Evolutionary conservation across 2,113 vertebrate species (phyloP).

Genomic region (Onychorhynchus coronatus): DNA sequence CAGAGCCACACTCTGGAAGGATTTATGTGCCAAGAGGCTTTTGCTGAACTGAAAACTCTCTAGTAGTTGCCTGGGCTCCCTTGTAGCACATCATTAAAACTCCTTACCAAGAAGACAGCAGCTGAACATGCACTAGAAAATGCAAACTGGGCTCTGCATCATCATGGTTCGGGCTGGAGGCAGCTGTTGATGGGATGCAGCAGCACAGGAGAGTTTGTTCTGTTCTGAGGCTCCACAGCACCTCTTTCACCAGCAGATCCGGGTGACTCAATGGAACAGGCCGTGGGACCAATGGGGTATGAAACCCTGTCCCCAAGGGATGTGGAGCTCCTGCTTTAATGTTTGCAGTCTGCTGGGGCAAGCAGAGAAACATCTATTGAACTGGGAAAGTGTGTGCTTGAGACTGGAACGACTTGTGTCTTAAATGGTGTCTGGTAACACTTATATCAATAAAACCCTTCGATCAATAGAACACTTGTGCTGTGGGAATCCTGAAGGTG

Average conservation of each 20-base stretch:
- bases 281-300: neutral
- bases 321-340: neutral
- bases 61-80: neutral
- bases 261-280: neutral
- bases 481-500: neutral
- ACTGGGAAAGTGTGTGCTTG: neutral
- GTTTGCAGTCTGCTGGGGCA: neutral
- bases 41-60: neutral
- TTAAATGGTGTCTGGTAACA: neutral
- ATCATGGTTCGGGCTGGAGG: fast-evolving
- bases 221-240: neutral
- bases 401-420: neutral
- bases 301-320: neutral
- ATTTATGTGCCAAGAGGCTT: neutral
- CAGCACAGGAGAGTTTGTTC: neutral
- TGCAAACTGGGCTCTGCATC: neutral
- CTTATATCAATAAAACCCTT: no score
- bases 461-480: neutral
- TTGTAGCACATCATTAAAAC: neutral
- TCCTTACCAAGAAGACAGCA: neutral
- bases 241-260: neutral
- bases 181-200: neutral
- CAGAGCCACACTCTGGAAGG: neutral
- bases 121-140: neutral
- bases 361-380: neutral